Base-by-base conservation (phyloP, 1,140 invertebrate genomes). In the Drosophila fuyamai region DNA sequence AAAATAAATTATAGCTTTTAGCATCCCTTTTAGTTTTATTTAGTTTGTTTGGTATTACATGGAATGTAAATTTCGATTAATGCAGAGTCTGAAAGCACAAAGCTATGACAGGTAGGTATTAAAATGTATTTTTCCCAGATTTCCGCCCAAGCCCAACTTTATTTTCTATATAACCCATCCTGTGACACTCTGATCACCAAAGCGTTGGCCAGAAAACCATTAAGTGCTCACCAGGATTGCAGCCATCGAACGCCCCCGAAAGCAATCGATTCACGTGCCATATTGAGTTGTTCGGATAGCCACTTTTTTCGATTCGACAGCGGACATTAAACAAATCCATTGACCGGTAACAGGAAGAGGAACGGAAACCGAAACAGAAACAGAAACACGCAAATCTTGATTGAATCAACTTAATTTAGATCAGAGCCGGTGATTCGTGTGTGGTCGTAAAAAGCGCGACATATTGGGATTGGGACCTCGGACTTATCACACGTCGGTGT, bases 341-440 rank as follows among this genome's bases (percentile, higher is more conserved):
- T 85, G 82, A 76, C 71, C 71, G 47, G 60, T 46, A 57, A 57
- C 53, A 10, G 60, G 44, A 48, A 51, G 8, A 47, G 46, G 16
- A 50, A 50, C 38, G 7, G 27, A 18, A 38, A 53, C 50, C 5
- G 16, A n/a, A 55, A 55, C 53, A 8, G 18, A 14, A 35, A 44
- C 56, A 43, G 55, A 71, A 76, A 68, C 50, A 88, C 76, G 82
- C 79, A 86, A 88, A 86, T 86, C 82, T 86, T 86, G 82, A 86
- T 86, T 86, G 82, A 86, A 86, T 88, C 82, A 88, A 86, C 82
- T 86, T 86, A 86, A 86, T 86, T 86, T 86, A 86, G 82, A 86
- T 86, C 82, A 86, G 82, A 79, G 81, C 56, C 82, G 86, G 79
- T 88, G 82, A 86, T 86, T 86, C 79, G 82, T 82, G 71, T 88